Evolutionary conservation across 2,113 vertebrate species (phyloP).

Genomic region (Hyperoodon ampullatus): DNA sequence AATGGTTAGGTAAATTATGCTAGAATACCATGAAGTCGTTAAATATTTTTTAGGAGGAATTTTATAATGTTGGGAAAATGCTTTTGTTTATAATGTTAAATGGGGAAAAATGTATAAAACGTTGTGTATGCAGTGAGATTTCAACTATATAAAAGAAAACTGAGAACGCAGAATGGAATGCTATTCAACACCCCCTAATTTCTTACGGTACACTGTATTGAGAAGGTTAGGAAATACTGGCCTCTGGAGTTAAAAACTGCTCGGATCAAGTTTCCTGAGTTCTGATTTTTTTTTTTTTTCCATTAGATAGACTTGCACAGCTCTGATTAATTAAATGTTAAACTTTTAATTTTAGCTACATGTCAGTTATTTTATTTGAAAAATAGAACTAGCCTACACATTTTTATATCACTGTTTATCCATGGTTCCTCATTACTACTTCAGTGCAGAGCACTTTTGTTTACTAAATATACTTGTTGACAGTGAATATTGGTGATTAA

Average conservation of each 20-base stretch:
- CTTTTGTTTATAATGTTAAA: conserved; percentile 6
- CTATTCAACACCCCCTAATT: neutral
- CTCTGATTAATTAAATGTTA: neutral
- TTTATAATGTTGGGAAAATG: conserved; percentile 21
- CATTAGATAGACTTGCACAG: neutral
- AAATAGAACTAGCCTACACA: neutral
- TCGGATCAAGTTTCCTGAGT: neutral
- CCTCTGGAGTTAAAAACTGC: neutral
- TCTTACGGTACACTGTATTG: neutral
- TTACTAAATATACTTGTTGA: neutral
- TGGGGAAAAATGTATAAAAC: neutral
- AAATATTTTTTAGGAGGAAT: neutral
- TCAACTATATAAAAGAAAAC: conserved; percentile 21
- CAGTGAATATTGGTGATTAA: neutral
- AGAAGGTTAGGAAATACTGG: neutral
- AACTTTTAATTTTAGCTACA: neutral
- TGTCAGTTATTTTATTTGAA: conserved; percentile 17
- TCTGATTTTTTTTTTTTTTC: neutral
- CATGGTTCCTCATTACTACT: neutral
- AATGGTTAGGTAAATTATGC: neutral
- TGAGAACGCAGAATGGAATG: neutral
- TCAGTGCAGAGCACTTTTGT: neutral
- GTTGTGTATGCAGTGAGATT: neutral
- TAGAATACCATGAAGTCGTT: neutral
- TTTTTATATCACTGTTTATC: neutral